Conservation (phyloP, 2,888 invertebrate genomes). For the Boloria selene region DNA sequence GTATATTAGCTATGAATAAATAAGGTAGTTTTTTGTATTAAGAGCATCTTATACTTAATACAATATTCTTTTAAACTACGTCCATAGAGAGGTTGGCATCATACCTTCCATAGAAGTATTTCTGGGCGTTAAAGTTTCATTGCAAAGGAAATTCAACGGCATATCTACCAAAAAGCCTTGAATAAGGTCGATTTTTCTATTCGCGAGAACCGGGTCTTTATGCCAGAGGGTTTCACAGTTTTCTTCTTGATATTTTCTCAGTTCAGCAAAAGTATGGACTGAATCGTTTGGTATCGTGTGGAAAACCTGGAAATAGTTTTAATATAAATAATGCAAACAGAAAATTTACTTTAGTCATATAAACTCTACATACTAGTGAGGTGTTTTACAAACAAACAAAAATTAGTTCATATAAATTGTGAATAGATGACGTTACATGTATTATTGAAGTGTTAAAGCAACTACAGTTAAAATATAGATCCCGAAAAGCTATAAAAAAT, state of each 20-base stretch:
- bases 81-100: slow-evolving; percentile 96
- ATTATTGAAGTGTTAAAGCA: too few relatives aligned
- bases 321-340: background rate
- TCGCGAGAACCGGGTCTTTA: slow-evolving; percentile 87
- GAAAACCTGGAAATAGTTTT: slow-evolving; percentile 84
- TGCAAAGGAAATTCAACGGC: slow-evolving; percentile 93
- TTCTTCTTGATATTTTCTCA: slow-evolving; percentile 89
- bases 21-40: too few relatives aligned
- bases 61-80: slow-evolving; percentile 64
- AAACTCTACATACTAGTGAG: background rate
- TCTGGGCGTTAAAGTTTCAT: slow-evolving; percentile 92
- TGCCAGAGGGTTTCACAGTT: slow-evolving; percentile 85
- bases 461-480: too few relatives aligned
- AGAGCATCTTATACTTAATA: background rate
- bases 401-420: too few relatives aligned
- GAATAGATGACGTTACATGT: too few relatives aligned
- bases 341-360: too few relatives aligned
- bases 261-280: slow-evolving; percentile 88
- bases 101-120: slow-evolving; percentile 94
- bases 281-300: slow-evolving; percentile 93
- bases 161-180: slow-evolving; percentile 94
- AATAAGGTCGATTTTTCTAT: slow-evolving; percentile 87
- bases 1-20: too few relatives aligned
- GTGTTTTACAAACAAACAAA: too few relatives aligned
- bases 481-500: too few relatives aligned